These are phyloP conservation scores for Bergia sp. DNA, from an alignment of 92 coral and sea anemone species.

Conservation along the genomic window DNA sequence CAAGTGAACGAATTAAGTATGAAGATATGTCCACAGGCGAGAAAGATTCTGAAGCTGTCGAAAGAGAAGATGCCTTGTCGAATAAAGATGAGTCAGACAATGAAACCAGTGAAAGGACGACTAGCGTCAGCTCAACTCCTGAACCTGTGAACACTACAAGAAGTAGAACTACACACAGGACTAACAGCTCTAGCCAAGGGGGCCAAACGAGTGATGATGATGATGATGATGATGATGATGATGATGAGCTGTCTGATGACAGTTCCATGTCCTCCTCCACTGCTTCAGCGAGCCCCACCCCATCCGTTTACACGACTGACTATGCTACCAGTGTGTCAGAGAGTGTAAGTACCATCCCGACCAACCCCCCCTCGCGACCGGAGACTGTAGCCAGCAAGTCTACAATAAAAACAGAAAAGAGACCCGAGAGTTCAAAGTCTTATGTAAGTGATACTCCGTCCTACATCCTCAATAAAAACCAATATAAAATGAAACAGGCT, in stretches of 20 bases:
- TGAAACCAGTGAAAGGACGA: neutral
- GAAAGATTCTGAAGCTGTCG: neutral
- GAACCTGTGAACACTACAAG: neutral
- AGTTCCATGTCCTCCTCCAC: neutral
- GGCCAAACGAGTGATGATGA: slow-evolving; percentile 13
- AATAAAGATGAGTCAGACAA: neutral
- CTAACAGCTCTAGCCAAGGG: slow-evolving; percentile 7
- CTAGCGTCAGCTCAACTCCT: neutral
- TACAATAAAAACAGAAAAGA: neutral
- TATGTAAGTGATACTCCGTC: slow-evolving; percentile 34
- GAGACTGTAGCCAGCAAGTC: neutral
- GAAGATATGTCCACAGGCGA: neutral
- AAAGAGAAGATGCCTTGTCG: neutral
- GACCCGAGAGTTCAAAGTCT: slow-evolving; percentile 17
- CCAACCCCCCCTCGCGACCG: slow-evolving; percentile 27
- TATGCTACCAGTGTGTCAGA: slow-evolving; percentile 29
- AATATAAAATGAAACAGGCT: slow-evolving; percentile 33
- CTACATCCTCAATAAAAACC: slow-evolving; percentile 35
- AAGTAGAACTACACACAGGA: neutral
- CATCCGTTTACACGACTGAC: slow-evolving; percentile 21
- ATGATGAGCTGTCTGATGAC: slow-evolving; percentile 31
- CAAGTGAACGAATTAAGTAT: neutral
- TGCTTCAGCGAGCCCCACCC: neutral
- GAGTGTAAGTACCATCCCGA: slow-evolving; percentile 32
- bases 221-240: slow-evolving; percentile 7